Percentiles rank a stretch among this genome's conserved stretches.
Evolutionary conservation across 2,797 vertebrate species (phyloP).

Genomic region (Phrynocephalus vlangalii): DNA sequence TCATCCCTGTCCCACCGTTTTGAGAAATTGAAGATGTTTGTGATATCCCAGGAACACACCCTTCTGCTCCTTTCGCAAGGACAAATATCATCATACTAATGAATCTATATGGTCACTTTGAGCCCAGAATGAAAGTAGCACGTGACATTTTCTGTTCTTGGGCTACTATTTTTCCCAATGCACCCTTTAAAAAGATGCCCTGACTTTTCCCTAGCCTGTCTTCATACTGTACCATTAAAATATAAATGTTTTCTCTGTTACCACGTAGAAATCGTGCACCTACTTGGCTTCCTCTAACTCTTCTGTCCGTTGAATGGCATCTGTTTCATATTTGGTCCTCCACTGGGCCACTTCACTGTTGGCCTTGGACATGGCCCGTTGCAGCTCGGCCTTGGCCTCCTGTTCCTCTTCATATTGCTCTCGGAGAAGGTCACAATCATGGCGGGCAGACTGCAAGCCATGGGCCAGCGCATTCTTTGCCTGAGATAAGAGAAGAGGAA

Average conservation of each 20-base stretch:
- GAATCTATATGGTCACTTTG: background rate
- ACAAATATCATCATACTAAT: background rate
- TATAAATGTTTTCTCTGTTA: background rate
- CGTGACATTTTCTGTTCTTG: background rate
- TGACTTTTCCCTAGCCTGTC: background rate
- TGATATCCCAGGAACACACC: background rate
- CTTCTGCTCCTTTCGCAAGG: background rate
- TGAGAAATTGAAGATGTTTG: background rate
- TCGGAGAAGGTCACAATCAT: slow-evolving; percentile 90
- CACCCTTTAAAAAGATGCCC: background rate
- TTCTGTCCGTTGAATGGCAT: slow-evolving; percentile 86
- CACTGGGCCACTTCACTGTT: slow-evolving; percentile 82
- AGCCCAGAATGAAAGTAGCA: background rate
- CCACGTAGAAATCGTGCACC: background rate
- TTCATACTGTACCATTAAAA: background rate
- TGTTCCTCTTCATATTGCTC: slow-evolving; percentile 82
- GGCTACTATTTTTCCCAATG: background rate
- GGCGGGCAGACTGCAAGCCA: slow-evolving; percentile 87
- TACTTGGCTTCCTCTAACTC: slow-evolving; percentile 94
- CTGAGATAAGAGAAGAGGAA: slow-evolving; percentile 46
- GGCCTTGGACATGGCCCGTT: slow-evolving; percentile 80
- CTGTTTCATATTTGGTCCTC: slow-evolving; percentile 82
- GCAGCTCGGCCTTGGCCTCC: slow-evolving; percentile 80
- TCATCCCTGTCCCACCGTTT: background rate
- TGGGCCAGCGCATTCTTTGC: slow-evolving; percentile 89